These are phyloP conservation scores for Eurytoma adleriae DNA, from an alignment of 2,888 invertebrate species.

Conservation along the genomic window DNA sequence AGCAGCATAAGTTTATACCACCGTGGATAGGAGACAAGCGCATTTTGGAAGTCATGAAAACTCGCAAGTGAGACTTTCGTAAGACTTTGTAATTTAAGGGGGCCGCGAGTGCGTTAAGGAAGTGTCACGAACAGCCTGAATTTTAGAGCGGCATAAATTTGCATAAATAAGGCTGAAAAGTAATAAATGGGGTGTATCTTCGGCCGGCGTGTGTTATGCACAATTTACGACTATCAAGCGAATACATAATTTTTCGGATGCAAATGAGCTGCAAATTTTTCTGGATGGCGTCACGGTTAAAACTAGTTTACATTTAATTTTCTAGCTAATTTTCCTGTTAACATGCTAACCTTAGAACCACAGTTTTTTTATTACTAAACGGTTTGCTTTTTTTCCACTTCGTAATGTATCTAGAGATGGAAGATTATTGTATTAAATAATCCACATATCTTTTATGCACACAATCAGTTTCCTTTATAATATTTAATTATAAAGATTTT, in stretches of 20 bases:
- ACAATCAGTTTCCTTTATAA: no score
- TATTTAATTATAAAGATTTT: no score
- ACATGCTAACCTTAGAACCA: neutral
- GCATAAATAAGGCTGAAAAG: slow-evolving; percentile 32
- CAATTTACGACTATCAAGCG: slow-evolving; percentile 1
- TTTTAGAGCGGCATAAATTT: slow-evolving; percentile 41
- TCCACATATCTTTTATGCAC: no score
- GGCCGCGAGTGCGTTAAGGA: slow-evolving; percentile 28
- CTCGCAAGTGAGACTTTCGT: slow-evolving; percentile 25
- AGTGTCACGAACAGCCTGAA: slow-evolving; percentile 31
- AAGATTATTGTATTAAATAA: no score
- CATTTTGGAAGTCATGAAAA: slow-evolving; percentile 26
- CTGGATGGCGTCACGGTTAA: neutral
- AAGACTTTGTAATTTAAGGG: slow-evolving; percentile 47
- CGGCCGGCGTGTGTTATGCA: neutral
- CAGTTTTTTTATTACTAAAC: no score
- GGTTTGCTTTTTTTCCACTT: no score
- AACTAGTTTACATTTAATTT: neutral
- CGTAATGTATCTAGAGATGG: no score
- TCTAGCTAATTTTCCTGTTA: neutral
- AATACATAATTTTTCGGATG: neutral
- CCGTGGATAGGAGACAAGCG: slow-evolving; percentile 5
- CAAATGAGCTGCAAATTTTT: neutral
- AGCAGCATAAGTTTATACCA: neutral
- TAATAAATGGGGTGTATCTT: slow-evolving; percentile 19